Percentiles rank a stretch among this genome's conserved stretches.
Evolutionary conservation across 92 coral and sea anemone species (phyloP).

Genomic region (Porites cylindrica): DNA sequence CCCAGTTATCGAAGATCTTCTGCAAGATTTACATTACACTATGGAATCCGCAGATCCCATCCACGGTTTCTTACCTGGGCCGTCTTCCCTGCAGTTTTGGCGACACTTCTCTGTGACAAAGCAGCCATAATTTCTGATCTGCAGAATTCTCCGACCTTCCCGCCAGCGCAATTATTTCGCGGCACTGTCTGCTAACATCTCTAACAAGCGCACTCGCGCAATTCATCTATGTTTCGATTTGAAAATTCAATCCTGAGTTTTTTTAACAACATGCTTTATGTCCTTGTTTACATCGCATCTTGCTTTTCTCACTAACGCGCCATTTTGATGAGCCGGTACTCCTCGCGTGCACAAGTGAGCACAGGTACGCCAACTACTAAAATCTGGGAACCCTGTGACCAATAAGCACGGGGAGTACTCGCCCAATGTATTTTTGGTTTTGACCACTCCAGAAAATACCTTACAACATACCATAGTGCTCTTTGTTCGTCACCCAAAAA

Average conservation of each 20-base stretch:
- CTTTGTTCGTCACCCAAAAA: no score
- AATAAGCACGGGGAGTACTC: no score
- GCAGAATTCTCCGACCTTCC: neutral
- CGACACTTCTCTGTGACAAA: slow-evolving; percentile 66
- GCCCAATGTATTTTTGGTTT: no score
- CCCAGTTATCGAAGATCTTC: neutral
- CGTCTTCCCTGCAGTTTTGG: slow-evolving; percentile 79
- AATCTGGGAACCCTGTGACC: no score
- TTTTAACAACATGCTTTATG: neutral
- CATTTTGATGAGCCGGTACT: neutral
- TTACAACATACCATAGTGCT: no score
- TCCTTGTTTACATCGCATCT: neutral
- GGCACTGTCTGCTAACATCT: slow-evolving; percentile 39
- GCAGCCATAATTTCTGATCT: slow-evolving; percentile 65
- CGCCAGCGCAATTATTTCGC: slow-evolving; percentile 24
- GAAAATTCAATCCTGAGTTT: neutral
- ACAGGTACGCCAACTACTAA: no score
- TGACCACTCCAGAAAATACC: no score
- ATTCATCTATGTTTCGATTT: neutral
- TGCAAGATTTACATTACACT: neutral
- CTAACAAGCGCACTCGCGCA: slow-evolving; percentile 4
- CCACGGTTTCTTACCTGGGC: slow-evolving; percentile 60
- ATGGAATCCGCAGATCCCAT: neutral
- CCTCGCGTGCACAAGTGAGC: neutral
- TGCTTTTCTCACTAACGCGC: neutral